Conservation (phyloP, 1,140 invertebrate genomes). For the Drosophila quadrilineata region DNA sequence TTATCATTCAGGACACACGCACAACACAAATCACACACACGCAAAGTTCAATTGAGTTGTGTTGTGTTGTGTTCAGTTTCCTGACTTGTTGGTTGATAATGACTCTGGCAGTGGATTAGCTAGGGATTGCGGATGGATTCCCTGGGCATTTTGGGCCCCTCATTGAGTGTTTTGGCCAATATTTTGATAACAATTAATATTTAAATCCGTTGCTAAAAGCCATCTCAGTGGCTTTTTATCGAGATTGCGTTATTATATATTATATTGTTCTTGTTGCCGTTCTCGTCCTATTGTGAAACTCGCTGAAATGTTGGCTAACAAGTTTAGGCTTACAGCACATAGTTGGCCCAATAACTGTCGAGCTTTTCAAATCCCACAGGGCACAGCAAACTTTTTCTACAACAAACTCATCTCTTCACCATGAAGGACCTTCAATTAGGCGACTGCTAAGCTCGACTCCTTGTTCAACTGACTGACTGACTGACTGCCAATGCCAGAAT, state of each 20-base stretch:
- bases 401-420: not conserved
- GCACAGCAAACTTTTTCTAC: not conserved
- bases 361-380: conserved; percentile 7
- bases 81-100: too few species aligned
- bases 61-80: too few species aligned
- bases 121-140: conserved; percentile 4
- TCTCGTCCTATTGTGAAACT: not conserved
- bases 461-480: not conserved
- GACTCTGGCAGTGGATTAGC: not conserved
- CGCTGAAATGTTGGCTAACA: conserved; percentile 7
- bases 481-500: not conserved
- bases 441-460: not conserved
- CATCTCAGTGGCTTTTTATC: conserved; percentile 32
- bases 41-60: not conserved
- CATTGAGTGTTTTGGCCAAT: conserved; percentile 51
- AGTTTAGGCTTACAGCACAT: conserved; percentile 1
- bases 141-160: conserved; percentile 32
- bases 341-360: not conserved
- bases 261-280: too few species aligned
- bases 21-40: conserved; percentile 9
- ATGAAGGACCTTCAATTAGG: conserved; percentile 2
- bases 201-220: conserved; percentile 56
- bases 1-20: conserved; percentile 39
- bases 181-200: conserved; percentile 73
- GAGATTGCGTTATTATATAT: too few species aligned